Conservation (phyloP, 2,797 vertebrate species). For the Apodemus agrarius region DNA sequence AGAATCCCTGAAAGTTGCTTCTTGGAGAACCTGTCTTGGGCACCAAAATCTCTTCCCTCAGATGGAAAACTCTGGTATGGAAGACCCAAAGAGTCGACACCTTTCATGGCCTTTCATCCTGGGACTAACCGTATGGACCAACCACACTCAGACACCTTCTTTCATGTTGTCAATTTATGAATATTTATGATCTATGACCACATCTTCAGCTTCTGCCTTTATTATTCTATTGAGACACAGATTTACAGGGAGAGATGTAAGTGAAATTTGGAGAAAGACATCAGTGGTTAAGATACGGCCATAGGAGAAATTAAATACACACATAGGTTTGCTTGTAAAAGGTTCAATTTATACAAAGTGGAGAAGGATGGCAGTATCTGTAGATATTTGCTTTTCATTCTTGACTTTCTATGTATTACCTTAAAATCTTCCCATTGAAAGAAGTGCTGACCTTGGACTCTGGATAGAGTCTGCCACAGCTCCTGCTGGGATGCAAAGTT, state of each 20-base stretch:
- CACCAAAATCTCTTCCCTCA: background rate
- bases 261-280: background rate
- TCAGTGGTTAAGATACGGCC: background rate
- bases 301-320: background rate
- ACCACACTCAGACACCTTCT: background rate
- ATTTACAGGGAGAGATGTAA: constrained; percentile 23
- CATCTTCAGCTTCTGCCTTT: background rate
- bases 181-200: background rate
- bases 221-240: background rate
- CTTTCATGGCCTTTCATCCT: background rate
- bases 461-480: background rate
- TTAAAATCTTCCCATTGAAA: background rate
- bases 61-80: background rate
- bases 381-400: background rate
- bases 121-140: background rate
- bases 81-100: background rate
- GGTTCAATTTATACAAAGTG: background rate
- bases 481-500: too few species aligned
- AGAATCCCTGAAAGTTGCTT: background rate
- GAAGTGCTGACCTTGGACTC: background rate
- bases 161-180: background rate
- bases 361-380: background rate
- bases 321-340: background rate
- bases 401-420: background rate
- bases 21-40: background rate